Evolutionary conservation across 2,113 vertebrate genomes (phyloP), one percentile per base, ranked within the genome.

Genomic region (Eolophus roseicapilla): DNA sequence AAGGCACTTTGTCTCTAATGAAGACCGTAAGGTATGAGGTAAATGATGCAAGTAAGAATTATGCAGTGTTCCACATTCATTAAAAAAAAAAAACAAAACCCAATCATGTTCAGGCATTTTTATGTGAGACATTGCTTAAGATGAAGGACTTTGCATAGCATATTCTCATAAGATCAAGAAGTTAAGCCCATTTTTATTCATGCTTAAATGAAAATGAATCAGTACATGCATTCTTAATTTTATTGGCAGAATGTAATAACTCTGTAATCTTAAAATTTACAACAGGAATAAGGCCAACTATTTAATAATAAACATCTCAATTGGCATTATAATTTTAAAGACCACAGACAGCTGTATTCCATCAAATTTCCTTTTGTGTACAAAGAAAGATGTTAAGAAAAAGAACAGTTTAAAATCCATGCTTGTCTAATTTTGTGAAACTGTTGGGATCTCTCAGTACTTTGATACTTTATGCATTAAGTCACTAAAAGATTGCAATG

Each of bases 381-480:
- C 27, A 86, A 86, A 89, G 28, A 68, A 91, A 88, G 64, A 53
- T 86, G 17, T 85, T 94, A 96, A 63, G 28, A 33, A 81, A 57
- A 80, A 70, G 15, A 90, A 86, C 7, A 10, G 29, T 85, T 96
- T 88, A 70, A 94, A 97, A 97, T 92, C 57, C 93, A 73, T 91
- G 41, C 12, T 79, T 94, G 63, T 67, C 81, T 95, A 90, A 96
- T 94, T 97, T 96, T 97, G 37, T 92, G 84, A 97, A 96, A 46
- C 75, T 95, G 15, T 71, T 94, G 70, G 20, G 83, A 88, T 95
- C 23, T 83, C 70, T 74, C 23, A 64, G 31, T 88, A 64, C 35
- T 96, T 95, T 80, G 49, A 75, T 91, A 78, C 43, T 84, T 90
- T 86, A 89, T 92, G 50, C n/a, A 83, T 93, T 95, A 94, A 96